phyloP scores from a whole-genome alignment of 2,113 vertebrate species.

The Mesoclemmys tuberculata region DNA sequence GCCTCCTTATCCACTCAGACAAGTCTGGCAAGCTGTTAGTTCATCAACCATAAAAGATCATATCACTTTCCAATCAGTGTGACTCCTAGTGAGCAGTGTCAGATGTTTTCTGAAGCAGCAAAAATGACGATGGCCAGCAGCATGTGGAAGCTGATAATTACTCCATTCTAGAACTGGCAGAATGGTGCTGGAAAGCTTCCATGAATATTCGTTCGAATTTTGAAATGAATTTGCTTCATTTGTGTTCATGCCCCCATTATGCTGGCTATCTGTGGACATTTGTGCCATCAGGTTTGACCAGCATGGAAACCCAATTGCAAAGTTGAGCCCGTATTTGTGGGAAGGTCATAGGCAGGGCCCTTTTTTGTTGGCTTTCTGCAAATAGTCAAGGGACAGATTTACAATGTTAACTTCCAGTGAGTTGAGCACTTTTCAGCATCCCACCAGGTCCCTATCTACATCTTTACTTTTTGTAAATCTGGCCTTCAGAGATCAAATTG shows the following conservation, averaged over 20 bases:
- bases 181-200: neutral
- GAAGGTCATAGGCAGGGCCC: neutral
- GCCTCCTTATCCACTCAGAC: neutral
- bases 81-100: neutral
- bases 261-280: neutral
- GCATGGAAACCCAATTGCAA: neutral
- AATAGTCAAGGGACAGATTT: fast-evolving
- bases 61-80: constrained; percentile 17
- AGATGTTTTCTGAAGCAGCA: neutral
- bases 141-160: constrained; percentile 18
- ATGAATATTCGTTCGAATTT: neutral
- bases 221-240: neutral
- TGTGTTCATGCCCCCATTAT: neutral
- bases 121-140: constrained; percentile 6
- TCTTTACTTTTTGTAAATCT: neutral
- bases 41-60: neutral
- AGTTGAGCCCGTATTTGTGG: neutral
- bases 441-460: fast-evolving
- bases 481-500: neutral
- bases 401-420: neutral
- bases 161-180: neutral
- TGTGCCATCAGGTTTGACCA: neutral
- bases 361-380: neutral
- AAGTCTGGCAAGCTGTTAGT: neutral
- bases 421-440: neutral